A percentile compares a stretch with the other conserved stretches of the same genome.
Conservation (phyloP, 64 coral and sea anemone species). For the Platygyra sinensis region DNA sequence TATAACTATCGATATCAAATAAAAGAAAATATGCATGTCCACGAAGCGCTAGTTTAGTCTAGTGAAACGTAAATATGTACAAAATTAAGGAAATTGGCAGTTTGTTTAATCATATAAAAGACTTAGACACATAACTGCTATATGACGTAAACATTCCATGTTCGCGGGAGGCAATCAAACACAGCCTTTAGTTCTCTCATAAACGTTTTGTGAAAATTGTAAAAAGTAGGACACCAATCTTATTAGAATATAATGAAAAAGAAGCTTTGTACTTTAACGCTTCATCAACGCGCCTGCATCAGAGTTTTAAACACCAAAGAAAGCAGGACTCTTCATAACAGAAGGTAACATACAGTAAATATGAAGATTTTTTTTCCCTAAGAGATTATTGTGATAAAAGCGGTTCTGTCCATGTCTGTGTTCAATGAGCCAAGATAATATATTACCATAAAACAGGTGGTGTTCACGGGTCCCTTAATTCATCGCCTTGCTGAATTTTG, state of each 20-base stretch:
- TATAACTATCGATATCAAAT: too few relatives aligned
- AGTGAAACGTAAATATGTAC: conserved; percentile 4
- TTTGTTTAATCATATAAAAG: not conserved
- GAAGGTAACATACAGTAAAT: too few relatives aligned
- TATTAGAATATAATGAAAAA: too few relatives aligned
- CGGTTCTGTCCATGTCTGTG: not conserved
- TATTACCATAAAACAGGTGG: not conserved
- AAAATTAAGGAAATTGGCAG: not conserved
- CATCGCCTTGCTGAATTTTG: too few relatives aligned
- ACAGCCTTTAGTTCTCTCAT: too few relatives aligned
- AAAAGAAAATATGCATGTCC: not conserved
- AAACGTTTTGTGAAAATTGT: too few relatives aligned
- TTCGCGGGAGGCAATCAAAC: too few relatives aligned
- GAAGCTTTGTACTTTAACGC: too few relatives aligned
- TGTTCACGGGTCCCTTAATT: not conserved
- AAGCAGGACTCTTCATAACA: too few relatives aligned
- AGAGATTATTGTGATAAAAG: not conserved
- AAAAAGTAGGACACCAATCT: too few relatives aligned
- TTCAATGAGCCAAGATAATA: not conserved
- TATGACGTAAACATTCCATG: conserved; percentile 12
- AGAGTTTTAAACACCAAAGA: too few relatives aligned
- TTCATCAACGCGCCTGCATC: too few relatives aligned
- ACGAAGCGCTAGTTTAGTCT: not conserved
- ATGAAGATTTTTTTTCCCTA: not conserved
- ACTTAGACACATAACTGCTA: not conserved